These are phyloP conservation scores for Dasyornis broadbenti DNA, from an alignment of 2,113 vertebrate species.

Conservation along the genomic window DNA sequence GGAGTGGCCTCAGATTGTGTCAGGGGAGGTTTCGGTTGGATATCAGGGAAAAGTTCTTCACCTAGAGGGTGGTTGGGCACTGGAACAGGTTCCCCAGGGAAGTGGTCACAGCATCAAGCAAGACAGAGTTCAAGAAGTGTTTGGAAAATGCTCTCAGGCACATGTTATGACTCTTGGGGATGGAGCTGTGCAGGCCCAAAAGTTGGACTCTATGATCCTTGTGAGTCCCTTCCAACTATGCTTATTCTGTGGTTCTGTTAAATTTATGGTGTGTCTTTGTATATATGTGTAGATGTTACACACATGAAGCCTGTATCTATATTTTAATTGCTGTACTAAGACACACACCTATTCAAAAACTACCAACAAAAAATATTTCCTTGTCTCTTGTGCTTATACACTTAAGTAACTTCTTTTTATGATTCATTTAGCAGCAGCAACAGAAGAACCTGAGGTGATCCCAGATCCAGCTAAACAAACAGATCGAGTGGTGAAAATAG, in stretches of 20 bases:
- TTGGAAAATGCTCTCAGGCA: not conserved
- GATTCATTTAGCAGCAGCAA: constrained; percentile 81
- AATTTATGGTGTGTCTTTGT: not conserved
- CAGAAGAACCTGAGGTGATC: constrained; percentile 96
- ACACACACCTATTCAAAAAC: not conserved
- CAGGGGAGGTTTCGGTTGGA: not conserved
- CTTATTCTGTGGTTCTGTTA: not conserved
- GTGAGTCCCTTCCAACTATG: fast-evolving
- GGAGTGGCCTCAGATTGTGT: not conserved
- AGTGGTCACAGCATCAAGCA: not conserved
- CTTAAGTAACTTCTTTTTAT: constrained; percentile 52
- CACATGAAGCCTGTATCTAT: not conserved
- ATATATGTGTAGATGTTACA: not conserved
- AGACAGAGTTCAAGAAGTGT: not conserved
- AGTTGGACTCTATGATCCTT: not conserved
- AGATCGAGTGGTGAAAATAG: constrained; percentile 95
- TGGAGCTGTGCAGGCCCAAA: not conserved
- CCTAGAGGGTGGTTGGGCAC: not conserved
- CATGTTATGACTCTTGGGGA: not conserved
- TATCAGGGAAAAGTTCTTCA: not conserved
- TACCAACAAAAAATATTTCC: not conserved
- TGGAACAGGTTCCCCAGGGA: not conserved
- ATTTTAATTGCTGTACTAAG: not conserved
- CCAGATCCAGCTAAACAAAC: constrained; percentile 95
- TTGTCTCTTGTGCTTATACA: not conserved